phyloP scores from a whole-genome alignment of 2,797 vertebrate species.

The Zenarchopterus dispar region DNA sequence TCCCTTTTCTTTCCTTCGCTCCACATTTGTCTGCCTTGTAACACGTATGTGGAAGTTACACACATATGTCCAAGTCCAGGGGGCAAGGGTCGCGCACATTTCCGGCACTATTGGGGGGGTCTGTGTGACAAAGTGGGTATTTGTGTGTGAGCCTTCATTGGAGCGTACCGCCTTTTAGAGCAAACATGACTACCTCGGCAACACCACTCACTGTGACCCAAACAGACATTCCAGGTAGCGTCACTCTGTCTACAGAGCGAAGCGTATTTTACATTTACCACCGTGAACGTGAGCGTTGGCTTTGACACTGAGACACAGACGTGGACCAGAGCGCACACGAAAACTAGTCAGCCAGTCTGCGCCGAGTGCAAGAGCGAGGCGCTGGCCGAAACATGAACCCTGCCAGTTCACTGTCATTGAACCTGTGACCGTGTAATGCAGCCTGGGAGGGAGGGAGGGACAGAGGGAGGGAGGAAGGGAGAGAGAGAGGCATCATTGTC shows the following conservation, averaged over 20 bases:
- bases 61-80: conserved; percentile 56
- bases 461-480: conserved; percentile 36
- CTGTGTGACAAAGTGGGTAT: conserved; percentile 42
- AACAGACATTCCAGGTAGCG: conserved; percentile 74
- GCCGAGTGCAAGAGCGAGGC: conserved; percentile 4
- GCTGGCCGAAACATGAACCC: conserved; percentile 65
- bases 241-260: conserved; percentile 63
- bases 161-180: conserved; percentile 75
- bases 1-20: conserved; percentile 33
- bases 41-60: conserved; percentile 29
- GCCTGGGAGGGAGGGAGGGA: conserved; percentile 33
- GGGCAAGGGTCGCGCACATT: conserved; percentile 62
- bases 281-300: conserved; percentile 49
- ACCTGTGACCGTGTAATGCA: conserved; percentile 48
- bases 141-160: conserved; percentile 72
- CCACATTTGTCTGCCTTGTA: conserved; percentile 38
- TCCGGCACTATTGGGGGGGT: conserved; percentile 52
- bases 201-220: conserved; percentile 77
- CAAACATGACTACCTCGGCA: conserved; percentile 76
- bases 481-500: conserved; percentile 41
- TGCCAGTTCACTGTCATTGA: conserved; percentile 44
- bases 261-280: conserved; percentile 31
- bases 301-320: conserved; percentile 68
- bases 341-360: conserved; percentile 10
- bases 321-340: conserved; percentile 26